Evolutionary conservation across 2,797 vertebrate species (phyloP).

Genomic region (Sarcoramphus papa): DNA sequence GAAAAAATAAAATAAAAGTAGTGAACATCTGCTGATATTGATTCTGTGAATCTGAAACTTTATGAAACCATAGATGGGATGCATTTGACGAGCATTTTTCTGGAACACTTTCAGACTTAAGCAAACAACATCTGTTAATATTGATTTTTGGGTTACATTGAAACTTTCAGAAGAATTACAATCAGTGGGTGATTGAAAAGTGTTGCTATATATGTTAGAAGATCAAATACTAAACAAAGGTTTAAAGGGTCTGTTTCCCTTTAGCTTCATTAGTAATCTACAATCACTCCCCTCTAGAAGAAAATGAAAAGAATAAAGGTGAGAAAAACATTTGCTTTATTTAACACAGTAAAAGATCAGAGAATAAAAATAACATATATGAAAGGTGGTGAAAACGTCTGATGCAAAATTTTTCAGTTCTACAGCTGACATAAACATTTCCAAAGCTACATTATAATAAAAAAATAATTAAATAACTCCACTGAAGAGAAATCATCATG

Average conservation of each 20-base stretch:
- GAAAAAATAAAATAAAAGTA: slow-evolving; percentile 60
- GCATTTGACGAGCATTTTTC: slow-evolving; percentile 58
- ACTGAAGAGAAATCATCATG: neutral
- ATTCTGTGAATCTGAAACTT: slow-evolving; percentile 68
- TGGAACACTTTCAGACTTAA: slow-evolving; percentile 67
- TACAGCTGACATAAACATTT: neutral
- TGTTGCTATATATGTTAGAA: neutral
- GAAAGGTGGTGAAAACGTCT: neutral
- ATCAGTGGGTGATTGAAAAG: slow-evolving; percentile 41
- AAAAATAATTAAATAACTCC: neutral
- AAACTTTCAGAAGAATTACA: slow-evolving; percentile 53
- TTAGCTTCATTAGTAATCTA: neutral
- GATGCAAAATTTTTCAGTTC: neutral
- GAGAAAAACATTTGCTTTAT: neutral
- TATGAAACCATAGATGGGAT: slow-evolving; percentile 62
- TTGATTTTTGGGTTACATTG: slow-evolving; percentile 59
- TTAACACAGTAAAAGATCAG: neutral
- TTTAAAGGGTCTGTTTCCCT: neutral
- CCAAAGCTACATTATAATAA: neutral
- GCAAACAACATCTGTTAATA: slow-evolving; percentile 74
- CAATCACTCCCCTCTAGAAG: neutral
- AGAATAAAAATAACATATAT: neutral
- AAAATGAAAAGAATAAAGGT: neutral
- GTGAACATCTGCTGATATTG: slow-evolving; percentile 71
- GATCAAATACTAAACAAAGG: slow-evolving; percentile 19